These are phyloP conservation scores for Actinopyga echinites DNA, from an alignment of 53 echinoderm and acorn worm genomes.

Conservation along the genomic window DNA sequence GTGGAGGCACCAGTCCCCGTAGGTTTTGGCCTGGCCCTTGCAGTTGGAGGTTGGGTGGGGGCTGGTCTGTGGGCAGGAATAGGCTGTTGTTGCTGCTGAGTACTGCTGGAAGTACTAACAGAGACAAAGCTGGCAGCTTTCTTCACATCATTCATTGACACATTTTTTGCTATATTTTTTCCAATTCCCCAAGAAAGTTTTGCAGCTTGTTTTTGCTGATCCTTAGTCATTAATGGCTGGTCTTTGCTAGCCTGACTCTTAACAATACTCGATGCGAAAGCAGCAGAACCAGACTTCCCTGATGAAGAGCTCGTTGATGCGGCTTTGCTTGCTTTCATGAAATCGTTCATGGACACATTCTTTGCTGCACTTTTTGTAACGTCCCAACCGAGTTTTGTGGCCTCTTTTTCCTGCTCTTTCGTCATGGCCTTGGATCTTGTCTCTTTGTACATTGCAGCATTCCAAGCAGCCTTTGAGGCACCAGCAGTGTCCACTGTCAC, in stretches of 20 bases:
- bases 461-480: slow-evolving; percentile 18
- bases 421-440: slow-evolving; percentile 41
- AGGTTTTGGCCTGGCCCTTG: slow-evolving; percentile 73
- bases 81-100: not conserved
- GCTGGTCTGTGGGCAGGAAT: slow-evolving; percentile 31
- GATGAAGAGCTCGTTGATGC: slow-evolving; percentile 11
- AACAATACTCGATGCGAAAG: slow-evolving; percentile 7
- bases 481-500: slow-evolving; percentile 17
- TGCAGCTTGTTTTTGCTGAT: slow-evolving; percentile 38
- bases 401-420: slow-evolving; percentile 40
- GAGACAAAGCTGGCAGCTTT: slow-evolving; percentile 38
- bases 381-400: slow-evolving; percentile 29
- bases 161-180: slow-evolving; percentile 40
- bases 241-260: slow-evolving; percentile 30
- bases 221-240: slow-evolving; percentile 13
- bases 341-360: slow-evolving; percentile 29
- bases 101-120: not conserved
- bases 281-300: slow-evolving; percentile 15
- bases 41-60: slow-evolving; percentile 59
- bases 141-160: slow-evolving; percentile 29
- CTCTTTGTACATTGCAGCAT: slow-evolving; percentile 6
- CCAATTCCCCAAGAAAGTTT: slow-evolving; percentile 44
- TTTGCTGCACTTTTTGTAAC: slow-evolving; percentile 33
- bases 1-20: not conserved
- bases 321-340: slow-evolving; percentile 20